Percentiles rank a stretch among this genome's conserved stretches.
phyloP scores from a whole-genome alignment of 2,797 vertebrate species.

The Lithobates pipiens region DNA sequence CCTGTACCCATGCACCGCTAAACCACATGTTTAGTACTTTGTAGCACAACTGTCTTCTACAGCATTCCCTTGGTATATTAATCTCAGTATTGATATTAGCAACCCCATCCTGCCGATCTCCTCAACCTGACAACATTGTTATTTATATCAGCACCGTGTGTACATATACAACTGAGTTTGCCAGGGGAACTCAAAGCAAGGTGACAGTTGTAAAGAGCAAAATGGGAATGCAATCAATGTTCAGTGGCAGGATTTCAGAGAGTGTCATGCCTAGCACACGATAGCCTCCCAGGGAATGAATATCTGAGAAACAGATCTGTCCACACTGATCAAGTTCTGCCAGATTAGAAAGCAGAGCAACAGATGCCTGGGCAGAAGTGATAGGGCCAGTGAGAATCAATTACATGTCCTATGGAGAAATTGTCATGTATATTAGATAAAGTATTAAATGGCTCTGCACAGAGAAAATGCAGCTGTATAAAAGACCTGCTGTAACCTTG shows the following conservation, averaged over 20 bases:
- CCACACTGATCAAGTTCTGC: slow-evolving; percentile 68
- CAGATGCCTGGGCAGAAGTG: slow-evolving; percentile 78
- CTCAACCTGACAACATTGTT: neutral
- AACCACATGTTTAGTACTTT: neutral
- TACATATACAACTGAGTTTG: slow-evolving; percentile 7
- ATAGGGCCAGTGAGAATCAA: slow-evolving; percentile 72
- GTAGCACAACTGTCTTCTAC: neutral
- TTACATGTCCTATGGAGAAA: slow-evolving; percentile 74
- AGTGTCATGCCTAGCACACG: slow-evolving; percentile 66
- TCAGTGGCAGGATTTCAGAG: slow-evolving; percentile 68
- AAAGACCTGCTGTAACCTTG: slow-evolving; percentile 34
- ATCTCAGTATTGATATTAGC: neutral
- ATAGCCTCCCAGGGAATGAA: slow-evolving; percentile 68
- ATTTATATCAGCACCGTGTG: slow-evolving; percentile 14
- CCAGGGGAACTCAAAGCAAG: slow-evolving; percentile 46
- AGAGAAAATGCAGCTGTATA: slow-evolving; percentile 23
- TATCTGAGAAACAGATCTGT: slow-evolving; percentile 71
- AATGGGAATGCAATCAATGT: slow-evolving; percentile 66
- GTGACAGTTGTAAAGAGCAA: slow-evolving; percentile 41
- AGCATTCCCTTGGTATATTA: neutral
- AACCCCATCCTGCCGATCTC: neutral
- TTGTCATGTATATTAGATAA: slow-evolving; percentile 81
- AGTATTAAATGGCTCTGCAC: slow-evolving; percentile 72
- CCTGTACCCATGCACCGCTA: too few species aligned
- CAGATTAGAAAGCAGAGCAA: slow-evolving; percentile 70